Conservation (phyloP, 2,797 vertebrate species). For the Sciurus vulgaris region DNA sequence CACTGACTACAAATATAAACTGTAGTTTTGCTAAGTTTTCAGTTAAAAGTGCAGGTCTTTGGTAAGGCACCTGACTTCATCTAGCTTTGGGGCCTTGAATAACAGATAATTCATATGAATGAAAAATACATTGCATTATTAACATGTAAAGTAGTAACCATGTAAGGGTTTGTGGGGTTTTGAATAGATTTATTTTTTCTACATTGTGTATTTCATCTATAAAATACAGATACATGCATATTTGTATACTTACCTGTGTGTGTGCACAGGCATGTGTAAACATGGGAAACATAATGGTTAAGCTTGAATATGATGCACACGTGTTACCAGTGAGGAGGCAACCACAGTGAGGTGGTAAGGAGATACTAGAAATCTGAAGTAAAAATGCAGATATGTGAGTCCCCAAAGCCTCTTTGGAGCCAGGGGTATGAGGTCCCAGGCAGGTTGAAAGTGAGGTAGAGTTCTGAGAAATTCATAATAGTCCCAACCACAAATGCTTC, state of each 20-base stretch:
- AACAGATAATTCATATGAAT: neutral
- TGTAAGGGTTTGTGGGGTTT: neutral
- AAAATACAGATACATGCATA: neutral
- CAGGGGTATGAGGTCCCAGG: neutral
- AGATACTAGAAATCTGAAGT: neutral
- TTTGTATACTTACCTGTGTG: neutral
- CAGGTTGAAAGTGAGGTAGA: neutral
- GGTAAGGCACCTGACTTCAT: neutral
- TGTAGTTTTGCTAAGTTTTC: neutral
- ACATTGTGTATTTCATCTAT: neutral
- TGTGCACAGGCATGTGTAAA: neutral
- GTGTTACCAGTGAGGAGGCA: neutral
- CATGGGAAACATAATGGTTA: neutral
- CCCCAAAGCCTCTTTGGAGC: neutral
- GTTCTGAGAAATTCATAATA: neutral
- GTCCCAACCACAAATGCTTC: neutral
- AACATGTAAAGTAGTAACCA: neutral
- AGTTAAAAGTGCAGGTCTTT: neutral
- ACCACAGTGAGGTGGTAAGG: neutral
- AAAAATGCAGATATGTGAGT: neutral
- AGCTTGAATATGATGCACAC: neutral
- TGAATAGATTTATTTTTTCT: neutral
- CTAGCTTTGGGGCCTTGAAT: neutral
- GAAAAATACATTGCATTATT: neutral
- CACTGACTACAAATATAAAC: neutral